phyloP scores from a whole-genome alignment of 1,140 invertebrate genomes.

The Mercenaria mercenaria region DNA sequence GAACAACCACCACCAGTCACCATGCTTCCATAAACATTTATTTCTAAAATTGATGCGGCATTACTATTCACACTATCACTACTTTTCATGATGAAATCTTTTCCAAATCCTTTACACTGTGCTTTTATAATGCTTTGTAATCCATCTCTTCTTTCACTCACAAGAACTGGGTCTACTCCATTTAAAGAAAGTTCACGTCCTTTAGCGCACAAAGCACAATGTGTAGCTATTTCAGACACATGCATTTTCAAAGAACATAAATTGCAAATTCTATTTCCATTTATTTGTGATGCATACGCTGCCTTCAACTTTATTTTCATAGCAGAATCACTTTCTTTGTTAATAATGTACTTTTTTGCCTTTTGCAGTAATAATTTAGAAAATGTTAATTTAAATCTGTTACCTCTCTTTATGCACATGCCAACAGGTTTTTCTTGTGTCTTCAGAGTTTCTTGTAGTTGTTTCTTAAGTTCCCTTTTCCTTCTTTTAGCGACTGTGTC shows the following conservation, averaged over 20 bases:
- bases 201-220: neutral
- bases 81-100: neutral
- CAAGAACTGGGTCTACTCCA: neutral
- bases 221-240: neutral
- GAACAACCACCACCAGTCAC: constrained; percentile 1
- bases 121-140: neutral
- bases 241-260: neutral
- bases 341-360: neutral
- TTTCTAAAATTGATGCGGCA: neutral
- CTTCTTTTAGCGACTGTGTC: too few species aligned
- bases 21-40: constrained; percentile 48
- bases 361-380: neutral
- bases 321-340: neutral
- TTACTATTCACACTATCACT: neutral
- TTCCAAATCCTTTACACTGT: neutral
- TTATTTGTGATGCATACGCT: neutral
- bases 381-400: neutral
- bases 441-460: too few species aligned
- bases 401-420: neutral
- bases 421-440: too few species aligned
- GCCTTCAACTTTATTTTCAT: neutral
- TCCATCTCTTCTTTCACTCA: neutral
- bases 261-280: neutral
- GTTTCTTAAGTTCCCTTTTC: too few species aligned
- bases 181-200: neutral